phyloP scores from a whole-genome alignment of 2,888 invertebrate genomes.

The Xestia xanthographa region DNA sequence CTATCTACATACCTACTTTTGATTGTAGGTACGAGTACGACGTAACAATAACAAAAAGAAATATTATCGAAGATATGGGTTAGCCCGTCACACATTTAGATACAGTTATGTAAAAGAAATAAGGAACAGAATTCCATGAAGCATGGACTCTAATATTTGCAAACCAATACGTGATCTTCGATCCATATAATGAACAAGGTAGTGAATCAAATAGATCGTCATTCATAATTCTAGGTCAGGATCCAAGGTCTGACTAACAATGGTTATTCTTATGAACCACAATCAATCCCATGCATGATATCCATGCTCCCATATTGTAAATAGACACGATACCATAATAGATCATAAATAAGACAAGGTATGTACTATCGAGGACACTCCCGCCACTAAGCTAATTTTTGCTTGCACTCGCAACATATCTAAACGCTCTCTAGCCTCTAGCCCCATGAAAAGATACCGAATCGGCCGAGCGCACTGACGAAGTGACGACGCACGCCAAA shows the following conservation, averaged over 20 bases:
- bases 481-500: too few species aligned
- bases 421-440: too few species aligned
- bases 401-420: too few species aligned
- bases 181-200: neutral
- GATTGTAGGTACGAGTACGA: too few species aligned
- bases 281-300: constrained; percentile 10
- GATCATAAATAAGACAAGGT: neutral
- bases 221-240: constrained; percentile 21
- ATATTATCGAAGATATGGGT: too few species aligned
- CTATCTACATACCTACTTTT: too few species aligned
- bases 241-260: constrained; percentile 49
- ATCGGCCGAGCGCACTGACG: too few species aligned
- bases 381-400: too few species aligned
- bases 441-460: too few species aligned
- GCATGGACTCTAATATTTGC: neutral
- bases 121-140: neutral
- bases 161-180: neutral
- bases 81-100: neutral
- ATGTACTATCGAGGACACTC: too few species aligned
- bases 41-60: neutral
- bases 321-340: neutral
- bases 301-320: neutral
- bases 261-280: constrained; percentile 23
- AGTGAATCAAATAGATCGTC: constrained; percentile 14
- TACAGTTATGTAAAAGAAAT: neutral